Evolutionary conservation across 2,888 invertebrate genomes (phyloP).

Genomic region (Brenthis daphne): DNA sequence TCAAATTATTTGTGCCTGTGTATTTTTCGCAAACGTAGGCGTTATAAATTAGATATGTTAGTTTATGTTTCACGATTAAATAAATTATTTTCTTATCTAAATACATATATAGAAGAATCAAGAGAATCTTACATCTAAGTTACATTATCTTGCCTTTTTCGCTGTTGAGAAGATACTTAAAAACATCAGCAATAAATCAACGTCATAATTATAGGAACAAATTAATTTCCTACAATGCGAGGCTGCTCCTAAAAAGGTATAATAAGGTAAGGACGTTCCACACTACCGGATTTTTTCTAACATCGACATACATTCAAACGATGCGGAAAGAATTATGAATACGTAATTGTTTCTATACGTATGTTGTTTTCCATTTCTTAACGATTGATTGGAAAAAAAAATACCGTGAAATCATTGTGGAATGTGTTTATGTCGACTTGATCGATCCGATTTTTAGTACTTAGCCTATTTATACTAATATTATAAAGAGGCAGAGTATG

Average conservation of each 20-base stretch:
- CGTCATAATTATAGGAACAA: background rate
- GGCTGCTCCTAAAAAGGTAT: slow-evolving; percentile 24
- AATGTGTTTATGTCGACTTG: background rate
- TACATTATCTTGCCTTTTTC: too few species aligned
- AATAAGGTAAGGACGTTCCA: slow-evolving; percentile 23
- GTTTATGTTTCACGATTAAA: too few species aligned
- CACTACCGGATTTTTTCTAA: slow-evolving; percentile 27
- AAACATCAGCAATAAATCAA: background rate
- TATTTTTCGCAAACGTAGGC: too few species aligned
- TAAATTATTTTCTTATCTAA: too few species aligned
- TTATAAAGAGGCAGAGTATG: too few species aligned
- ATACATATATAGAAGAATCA: too few species aligned
- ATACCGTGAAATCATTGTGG: slow-evolving; percentile 25
- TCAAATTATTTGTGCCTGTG: too few species aligned
- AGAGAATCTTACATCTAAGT: too few species aligned
- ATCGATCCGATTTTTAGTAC: too few species aligned
- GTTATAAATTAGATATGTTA: too few species aligned
- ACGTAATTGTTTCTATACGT: slow-evolving; percentile 28
- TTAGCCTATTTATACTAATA: too few species aligned
- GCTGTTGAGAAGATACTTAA: background rate
- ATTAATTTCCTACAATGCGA: slow-evolving; percentile 12
- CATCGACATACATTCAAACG: slow-evolving; percentile 24
- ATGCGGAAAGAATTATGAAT: slow-evolving; percentile 33
- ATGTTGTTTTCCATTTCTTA: slow-evolving; percentile 34
- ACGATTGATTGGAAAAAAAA: slow-evolving; percentile 23